Conservation (phyloP, 2,797 vertebrate genomes). For the Meda fulgida region DNA sequence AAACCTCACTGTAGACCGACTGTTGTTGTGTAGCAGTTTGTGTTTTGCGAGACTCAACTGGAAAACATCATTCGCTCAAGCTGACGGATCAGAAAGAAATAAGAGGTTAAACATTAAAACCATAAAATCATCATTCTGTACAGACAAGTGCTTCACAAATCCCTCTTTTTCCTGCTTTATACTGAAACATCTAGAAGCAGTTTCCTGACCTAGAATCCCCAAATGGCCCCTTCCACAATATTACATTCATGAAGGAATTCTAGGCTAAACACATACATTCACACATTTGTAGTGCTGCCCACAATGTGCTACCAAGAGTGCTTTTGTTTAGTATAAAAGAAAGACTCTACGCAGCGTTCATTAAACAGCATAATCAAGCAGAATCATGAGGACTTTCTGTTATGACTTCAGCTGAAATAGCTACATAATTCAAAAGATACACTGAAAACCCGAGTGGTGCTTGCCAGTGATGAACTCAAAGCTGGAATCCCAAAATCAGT, state of each 20-base stretch:
- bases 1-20: conserved; percentile 61
- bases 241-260: neutral
- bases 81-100: conserved; percentile 45
- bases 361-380: neutral
- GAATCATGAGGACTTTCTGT: neutral
- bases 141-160: conserved; percentile 47
- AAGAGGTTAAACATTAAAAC: conserved; percentile 66
- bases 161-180: conserved; percentile 1
- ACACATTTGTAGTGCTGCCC: neutral
- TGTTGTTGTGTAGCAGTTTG: conserved; percentile 71
- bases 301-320: neutral
- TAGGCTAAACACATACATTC: neutral
- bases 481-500: neutral
- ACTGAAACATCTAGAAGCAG: neutral
- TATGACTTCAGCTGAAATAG: neutral
- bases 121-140: conserved; percentile 65
- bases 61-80: conserved; percentile 43
- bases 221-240: neutral
- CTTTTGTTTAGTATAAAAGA: neutral
- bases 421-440: conserved; percentile 1
- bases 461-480: neutral
- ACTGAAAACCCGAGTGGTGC: neutral
- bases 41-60: conserved; percentile 54
- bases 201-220: conserved; percentile 20
- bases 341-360: neutral